Evolutionary conservation across 1,140 invertebrate genomes (phyloP).

Genomic region (Octopus bimaculoides): DNA sequence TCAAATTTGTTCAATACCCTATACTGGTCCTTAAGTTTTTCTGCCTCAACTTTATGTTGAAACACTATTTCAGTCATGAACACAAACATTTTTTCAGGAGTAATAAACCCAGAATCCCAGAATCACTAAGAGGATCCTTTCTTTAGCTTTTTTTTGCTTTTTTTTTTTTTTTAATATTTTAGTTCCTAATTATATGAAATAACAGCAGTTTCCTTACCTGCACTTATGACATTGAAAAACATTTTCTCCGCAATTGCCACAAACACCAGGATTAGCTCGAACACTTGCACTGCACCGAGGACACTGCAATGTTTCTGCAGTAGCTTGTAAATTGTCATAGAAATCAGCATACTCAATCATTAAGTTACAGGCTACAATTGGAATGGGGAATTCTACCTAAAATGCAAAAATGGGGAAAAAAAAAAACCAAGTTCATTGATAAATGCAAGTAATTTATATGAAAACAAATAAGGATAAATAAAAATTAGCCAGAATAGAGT

Average conservation of each 20-base stretch:
- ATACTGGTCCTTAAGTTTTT: too few relatives aligned
- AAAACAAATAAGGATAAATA: not conserved
- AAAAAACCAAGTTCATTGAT: not conserved
- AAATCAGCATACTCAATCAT: slow-evolving; percentile 99
- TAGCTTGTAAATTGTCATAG: slow-evolving; percentile 79
- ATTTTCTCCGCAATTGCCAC: slow-evolving; percentile 96
- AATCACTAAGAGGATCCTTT: too few relatives aligned
- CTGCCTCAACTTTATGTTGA: too few relatives aligned
- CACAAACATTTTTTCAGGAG: too few relatives aligned
- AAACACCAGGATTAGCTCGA: slow-evolving; percentile 94
- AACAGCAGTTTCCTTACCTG: slow-evolving; percentile 60
- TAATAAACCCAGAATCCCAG: too few relatives aligned
- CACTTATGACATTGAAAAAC: slow-evolving; percentile 98
- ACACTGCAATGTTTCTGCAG: slow-evolving; percentile 85
- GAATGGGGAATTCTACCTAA: slow-evolving; percentile 71
- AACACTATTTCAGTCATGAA: too few relatives aligned
- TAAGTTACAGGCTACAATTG: slow-evolving; percentile 96
- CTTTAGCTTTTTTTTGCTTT: too few relatives aligned
- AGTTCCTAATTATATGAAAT: too few relatives aligned
- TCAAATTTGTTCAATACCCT: too few relatives aligned
- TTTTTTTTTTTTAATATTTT: too few relatives aligned
- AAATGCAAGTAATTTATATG: not conserved
- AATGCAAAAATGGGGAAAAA: slow-evolving; percentile 1
- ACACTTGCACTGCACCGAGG: slow-evolving; percentile 92
- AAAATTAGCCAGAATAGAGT: not conserved